Evolutionary conservation across 2,888 invertebrate genomes (phyloP).

Genomic region (Nemotelus pantherinus): DNA sequence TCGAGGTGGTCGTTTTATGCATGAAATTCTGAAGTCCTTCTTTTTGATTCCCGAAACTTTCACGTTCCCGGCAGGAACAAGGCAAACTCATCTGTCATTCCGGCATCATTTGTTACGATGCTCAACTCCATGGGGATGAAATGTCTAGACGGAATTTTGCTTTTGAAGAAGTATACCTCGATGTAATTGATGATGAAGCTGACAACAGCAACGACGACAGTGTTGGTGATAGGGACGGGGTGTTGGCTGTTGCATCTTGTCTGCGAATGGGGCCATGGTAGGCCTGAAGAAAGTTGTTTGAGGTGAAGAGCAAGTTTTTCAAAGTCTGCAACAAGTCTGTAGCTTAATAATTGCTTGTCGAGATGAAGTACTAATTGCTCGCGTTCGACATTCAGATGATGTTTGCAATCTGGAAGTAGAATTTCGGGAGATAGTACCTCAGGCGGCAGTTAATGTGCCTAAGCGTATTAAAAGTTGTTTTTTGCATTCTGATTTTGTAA

Average conservation of each 20-base stretch:
- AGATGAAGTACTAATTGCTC: too few relatives aligned
- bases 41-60: not conserved
- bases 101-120: constrained; percentile 8
- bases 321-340: too few relatives aligned
- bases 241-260: not conserved
- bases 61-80: not conserved
- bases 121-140: constrained; percentile 4
- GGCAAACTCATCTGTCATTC: constrained; percentile 1
- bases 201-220: not conserved
- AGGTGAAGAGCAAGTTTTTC: too few relatives aligned
- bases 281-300: too few relatives aligned
- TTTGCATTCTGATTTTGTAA: too few relatives aligned
- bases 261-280: too few relatives aligned
- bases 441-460: too few relatives aligned
- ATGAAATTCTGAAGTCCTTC: not conserved
- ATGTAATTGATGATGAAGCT: constrained; percentile 29
- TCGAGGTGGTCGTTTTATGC: not conserved
- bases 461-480: too few relatives aligned
- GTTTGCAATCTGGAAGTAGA: too few relatives aligned
- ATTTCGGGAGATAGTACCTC: too few relatives aligned
- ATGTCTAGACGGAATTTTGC: constrained; percentile 31
- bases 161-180: not conserved
- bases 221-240: not conserved
- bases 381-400: too few relatives aligned
- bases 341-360: too few relatives aligned